Conservation (phyloP, 2,113 vertebrate genomes). For the Sporophila hypoxantha region DNA sequence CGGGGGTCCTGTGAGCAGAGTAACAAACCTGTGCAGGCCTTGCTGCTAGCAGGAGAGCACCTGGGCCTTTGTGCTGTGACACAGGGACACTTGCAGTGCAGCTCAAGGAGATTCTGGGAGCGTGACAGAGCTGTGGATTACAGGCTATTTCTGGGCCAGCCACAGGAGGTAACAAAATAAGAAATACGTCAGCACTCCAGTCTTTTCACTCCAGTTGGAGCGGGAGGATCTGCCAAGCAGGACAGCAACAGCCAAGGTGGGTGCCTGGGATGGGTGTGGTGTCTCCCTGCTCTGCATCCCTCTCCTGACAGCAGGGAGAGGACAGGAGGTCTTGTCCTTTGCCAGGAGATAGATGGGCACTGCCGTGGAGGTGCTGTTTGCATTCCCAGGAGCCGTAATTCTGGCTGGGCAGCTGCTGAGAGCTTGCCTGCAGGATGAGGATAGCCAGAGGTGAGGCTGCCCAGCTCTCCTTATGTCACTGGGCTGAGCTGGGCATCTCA, state of each 20-base stretch:
- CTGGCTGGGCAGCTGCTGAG: not conserved
- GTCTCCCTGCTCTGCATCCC: not conserved
- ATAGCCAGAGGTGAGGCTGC: constrained; percentile 1
- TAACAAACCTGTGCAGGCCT: not conserved
- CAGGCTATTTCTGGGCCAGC: constrained; percentile 30
- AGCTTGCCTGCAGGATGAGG: not conserved
- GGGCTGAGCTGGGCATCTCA: not conserved
- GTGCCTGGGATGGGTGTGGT: not conserved
- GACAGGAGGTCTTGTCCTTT: not conserved
- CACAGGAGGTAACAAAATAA: constrained; percentile 34
- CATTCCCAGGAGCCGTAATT: not conserved
- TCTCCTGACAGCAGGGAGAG: not conserved
- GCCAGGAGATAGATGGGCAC: not conserved
- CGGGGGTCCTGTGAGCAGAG: accelerated
- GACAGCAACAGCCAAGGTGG: not conserved
- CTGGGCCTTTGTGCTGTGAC: not conserved
- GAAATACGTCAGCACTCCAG: not conserved
- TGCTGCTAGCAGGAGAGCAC: not conserved
- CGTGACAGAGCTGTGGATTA: constrained; percentile 39
- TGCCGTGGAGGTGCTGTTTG: accelerated
- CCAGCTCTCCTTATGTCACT: not conserved
- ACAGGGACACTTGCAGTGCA: not conserved
- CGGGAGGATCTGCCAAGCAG: not conserved
- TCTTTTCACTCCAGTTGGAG: not conserved
- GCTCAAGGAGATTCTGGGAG: constrained; percentile 38